Conservation (phyloP, 1,140 invertebrate species). For the Neodiprion virginianus region DNA sequence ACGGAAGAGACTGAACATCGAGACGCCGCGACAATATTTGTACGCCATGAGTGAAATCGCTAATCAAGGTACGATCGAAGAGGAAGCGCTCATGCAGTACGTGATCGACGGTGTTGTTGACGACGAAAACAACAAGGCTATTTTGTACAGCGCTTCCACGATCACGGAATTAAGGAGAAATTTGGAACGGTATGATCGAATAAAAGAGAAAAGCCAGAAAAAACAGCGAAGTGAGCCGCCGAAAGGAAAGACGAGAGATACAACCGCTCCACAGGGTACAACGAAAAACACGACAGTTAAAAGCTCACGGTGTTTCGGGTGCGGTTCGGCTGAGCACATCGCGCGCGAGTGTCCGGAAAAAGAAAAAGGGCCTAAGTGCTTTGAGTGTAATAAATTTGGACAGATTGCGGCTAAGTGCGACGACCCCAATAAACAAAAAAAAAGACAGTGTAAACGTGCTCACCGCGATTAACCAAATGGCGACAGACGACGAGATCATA, state of each 20-base stretch:
- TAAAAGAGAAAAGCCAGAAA: neutral
- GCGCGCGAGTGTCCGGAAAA: conserved; percentile 11
- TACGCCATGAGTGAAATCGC: conserved; percentile 35
- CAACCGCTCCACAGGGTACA: conserved; percentile 10
- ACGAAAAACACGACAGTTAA: conserved; percentile 22
- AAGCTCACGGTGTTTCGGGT: conserved; percentile 31
- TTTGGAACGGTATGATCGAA: conserved; percentile 13
- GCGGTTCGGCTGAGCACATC: conserved; percentile 29
- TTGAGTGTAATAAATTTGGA: no score
- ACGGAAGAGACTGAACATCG: conserved; percentile 20
- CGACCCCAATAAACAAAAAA: conserved; percentile 28
- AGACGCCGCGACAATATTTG: conserved; percentile 30
- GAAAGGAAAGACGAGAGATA: conserved; percentile 11
- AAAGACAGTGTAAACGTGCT: conserved; percentile 9
- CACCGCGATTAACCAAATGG: neutral
- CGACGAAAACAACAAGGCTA: conserved; percentile 24
- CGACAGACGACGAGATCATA: neutral
- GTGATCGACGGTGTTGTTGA: conserved; percentile 38
- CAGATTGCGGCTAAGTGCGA: conserved; percentile 33
- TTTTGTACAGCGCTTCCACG: conserved; percentile 27
- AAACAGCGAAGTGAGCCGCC: neutral
- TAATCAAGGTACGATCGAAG: conserved; percentile 27
- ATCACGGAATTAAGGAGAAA: conserved; percentile 23
- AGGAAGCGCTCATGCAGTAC: conserved; percentile 37
- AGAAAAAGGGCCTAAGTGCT: conserved; percentile 17